Evolutionary conservation across 2,113 vertebrate genomes (phyloP).

Genomic region (Choloepus hoffmanni): DNA sequence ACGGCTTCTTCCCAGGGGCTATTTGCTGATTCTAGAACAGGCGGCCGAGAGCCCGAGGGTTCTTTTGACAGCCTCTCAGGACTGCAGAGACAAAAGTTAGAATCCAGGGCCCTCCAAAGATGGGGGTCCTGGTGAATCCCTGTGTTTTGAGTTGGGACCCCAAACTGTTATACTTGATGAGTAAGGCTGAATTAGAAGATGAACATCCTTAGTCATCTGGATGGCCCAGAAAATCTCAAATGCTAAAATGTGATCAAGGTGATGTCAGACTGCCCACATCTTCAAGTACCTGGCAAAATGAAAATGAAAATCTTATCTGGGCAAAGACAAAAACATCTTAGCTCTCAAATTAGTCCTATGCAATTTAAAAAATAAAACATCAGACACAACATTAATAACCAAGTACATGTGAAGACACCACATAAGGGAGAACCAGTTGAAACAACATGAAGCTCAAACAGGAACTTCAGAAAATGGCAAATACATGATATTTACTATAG

Average conservation of each 20-base stretch:
- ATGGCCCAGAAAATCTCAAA: conserved; percentile 13
- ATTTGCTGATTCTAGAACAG: conserved; percentile 17
- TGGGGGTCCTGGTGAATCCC: neutral
- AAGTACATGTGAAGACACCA: neutral
- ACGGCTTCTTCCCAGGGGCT: neutral
- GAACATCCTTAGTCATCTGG: neutral
- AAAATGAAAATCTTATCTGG: neutral
- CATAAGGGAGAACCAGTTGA: neutral
- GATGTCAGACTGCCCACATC: neutral
- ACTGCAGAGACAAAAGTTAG: neutral
- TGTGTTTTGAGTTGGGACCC: neutral
- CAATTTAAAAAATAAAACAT: neutral
- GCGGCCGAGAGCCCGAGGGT: neutral
- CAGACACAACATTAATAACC: neutral
- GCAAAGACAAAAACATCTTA: conserved; percentile 25
- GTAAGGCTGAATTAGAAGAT: neutral
- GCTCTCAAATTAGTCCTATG: neutral
- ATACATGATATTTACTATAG: neutral
- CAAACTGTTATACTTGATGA: neutral
- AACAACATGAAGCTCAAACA: neutral
- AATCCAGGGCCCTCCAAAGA: neutral
- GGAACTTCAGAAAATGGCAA: conserved; percentile 12
- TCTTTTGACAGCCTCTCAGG: neutral
- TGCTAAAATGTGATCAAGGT: neutral
- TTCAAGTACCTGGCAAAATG: neutral